Base-by-base conservation (phyloP, 2,113 vertebrate species). In the Pteronura brasiliensis region DNA sequence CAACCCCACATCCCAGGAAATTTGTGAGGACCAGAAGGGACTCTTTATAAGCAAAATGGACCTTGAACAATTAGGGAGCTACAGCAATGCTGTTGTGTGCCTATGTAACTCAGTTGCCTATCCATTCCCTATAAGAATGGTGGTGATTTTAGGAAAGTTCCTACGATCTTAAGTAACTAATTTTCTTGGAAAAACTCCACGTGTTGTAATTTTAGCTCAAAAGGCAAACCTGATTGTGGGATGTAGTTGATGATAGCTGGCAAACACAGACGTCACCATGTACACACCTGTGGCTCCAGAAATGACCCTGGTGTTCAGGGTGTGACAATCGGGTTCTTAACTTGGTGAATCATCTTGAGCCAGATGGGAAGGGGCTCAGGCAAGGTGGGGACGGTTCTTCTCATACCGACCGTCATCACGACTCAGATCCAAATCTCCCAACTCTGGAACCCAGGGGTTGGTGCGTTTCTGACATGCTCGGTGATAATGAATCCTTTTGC, bases 401-500 rank as follows among this genome's bases (percentile, higher is more conserved):
- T 74, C 39, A 12, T 42, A 67, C 29, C 4, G 6, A 6, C 39
- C 34, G 0, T 52, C 21, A 0, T 39, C 31, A 4, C 8, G 29
- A 10, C 7, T 13, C 5, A 0, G 57, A 55, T 4, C 27, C 42
- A 31, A 61, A 71, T 25, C 47, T 34, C 96, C 14, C 39, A 34
- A 42, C 67, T 18, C 97, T 52, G 59, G 71, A 67, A 87, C n/a
- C 34, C 72, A 25, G 92, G 80, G 88, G 81, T 12, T 11, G 12
- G 89, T 18, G 84, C 1, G 0, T 67, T 47, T 86, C 94, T 92
- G 69, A 96, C 57, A n/a, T 34, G 72, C 90, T 96, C 65, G 95
- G 91, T 96, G 96, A 96, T 80, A 97, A 89, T 88, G 94, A 85
- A 96, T 80, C 4, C 97, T 93, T 97, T 87, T 74, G 80, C 84